Evolutionary conservation across 2,113 vertebrate species (phyloP), one percentile per base, ranked within the genome.

Genomic region (Amia ocellicauda): DNA sequence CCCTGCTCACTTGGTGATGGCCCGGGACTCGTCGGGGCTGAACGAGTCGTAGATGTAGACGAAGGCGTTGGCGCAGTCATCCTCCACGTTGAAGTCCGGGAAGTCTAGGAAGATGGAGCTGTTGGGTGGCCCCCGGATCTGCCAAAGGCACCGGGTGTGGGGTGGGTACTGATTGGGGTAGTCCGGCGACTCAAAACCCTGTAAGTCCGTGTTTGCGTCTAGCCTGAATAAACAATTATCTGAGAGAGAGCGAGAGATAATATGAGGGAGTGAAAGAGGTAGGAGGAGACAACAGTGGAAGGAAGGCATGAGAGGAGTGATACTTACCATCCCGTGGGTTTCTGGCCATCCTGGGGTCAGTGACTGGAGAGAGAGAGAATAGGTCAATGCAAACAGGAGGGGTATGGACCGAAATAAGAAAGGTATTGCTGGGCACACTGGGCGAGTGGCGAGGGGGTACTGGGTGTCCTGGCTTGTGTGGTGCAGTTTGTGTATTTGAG

Each of bases 41-140:
- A 91, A 66, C 1, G 88, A 91, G 75, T 91, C 80, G 28, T 75
- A 89, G 60, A 90, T 81, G 63, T 59, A 80, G 50, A 91, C 86
- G 58, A 84, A 89, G 74, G 88, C 86, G 1, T 80, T 74, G 1
- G 28, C 26, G 76, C 89, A 91, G 71, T 89, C 83, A n/a, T 91
- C 89, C 75, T 89, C 86, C 9, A 88, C 66, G 65, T 87, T 19
- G 74, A 91, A 91, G 49, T 40, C 20, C 5, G 72, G 66, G 62
- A 91, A 91, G 20, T 22, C 49, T 42, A 91, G 64, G 13, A 42
- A 47, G 59, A 91, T 84, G 63, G 51, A 51, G 0, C 68, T 58
- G 16, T 64, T 19, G 24, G 55, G 47, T 1, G 79, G 49, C 7
- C 86, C 62, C 7, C 89, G 75, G 63, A 91, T 89, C 69, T 89